These are phyloP conservation scores for Carcinoscorpius rotundicauda DNA, from an alignment of 1,140 invertebrate species.

Conservation along the genomic window DNA sequence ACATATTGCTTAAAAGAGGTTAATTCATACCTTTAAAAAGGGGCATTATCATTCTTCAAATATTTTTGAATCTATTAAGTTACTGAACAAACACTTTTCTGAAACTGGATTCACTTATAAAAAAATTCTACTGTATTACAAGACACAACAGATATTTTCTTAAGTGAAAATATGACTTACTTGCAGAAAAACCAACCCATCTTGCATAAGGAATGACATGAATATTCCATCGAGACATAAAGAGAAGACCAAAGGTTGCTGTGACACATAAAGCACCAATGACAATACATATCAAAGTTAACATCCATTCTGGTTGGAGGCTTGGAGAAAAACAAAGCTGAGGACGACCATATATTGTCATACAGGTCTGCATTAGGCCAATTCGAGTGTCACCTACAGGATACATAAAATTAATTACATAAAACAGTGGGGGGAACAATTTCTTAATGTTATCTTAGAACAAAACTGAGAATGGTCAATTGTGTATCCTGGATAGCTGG, in stretches of 20 bases:
- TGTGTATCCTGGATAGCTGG: too few species aligned
- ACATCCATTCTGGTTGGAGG: conserved; percentile 73
- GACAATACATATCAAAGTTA: conserved; percentile 81
- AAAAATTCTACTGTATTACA: too few species aligned
- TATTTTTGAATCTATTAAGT: too few species aligned
- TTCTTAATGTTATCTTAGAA: too few species aligned
- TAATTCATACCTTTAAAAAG: too few species aligned
- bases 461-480: too few species aligned
- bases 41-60: too few species aligned
- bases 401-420: background rate
- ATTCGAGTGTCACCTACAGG: conserved; percentile 65
- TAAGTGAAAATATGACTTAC: conserved; percentile 41
- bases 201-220: conserved; percentile 81
- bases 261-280: conserved; percentile 81
- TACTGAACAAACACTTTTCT: too few species aligned
- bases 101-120: too few species aligned
- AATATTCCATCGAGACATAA: conserved; percentile 77
- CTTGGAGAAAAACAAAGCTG: conserved; percentile 77
- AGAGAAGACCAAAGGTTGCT: conserved; percentile 72
- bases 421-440: too few species aligned
- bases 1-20: too few species aligned
- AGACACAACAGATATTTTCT: too few species aligned
- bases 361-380: conserved; percentile 85
- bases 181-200: conserved; percentile 91
- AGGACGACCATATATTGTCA: conserved; percentile 76